Evolutionary conservation across 1,140 invertebrate species (phyloP).

Genomic region (Drosophila albomicans): DNA sequence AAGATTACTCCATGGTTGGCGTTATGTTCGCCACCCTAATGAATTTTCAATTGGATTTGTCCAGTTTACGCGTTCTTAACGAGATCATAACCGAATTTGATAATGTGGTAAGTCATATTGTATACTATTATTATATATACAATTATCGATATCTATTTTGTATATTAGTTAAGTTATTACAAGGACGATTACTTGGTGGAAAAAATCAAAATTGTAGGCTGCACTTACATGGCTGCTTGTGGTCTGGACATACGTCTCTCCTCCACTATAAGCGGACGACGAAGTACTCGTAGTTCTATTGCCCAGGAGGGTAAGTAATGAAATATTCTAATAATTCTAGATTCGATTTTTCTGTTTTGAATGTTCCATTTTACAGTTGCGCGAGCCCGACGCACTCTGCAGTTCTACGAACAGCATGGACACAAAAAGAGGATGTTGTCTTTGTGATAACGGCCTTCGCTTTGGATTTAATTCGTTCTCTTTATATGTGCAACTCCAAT

Average conservation of each 20-base stretch:
- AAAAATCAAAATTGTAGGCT: conserved; percentile 97
- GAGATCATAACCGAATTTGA: conserved; percentile 96
- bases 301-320: conserved; percentile 14
- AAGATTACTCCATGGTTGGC: conserved; percentile 92
- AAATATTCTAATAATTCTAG: background rate
- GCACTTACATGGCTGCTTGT: conserved; percentile 97
- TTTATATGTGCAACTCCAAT: conserved; percentile 34
- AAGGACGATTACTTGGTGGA: conserved; percentile 85
- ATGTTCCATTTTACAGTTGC: background rate
- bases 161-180: conserved; percentile 31
- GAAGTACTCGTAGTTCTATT: background rate
- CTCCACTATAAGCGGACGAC: background rate
- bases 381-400: background rate
- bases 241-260: conserved; percentile 88
- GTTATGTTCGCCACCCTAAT: conserved; percentile 97
- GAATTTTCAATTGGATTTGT: conserved; percentile 88
- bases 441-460: conserved; percentile 61
- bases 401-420: no score
- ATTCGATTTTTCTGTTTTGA: background rate
- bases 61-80: conserved; percentile 92
- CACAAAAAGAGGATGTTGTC: conserved; percentile 42
- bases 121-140: background rate
- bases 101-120: conserved; percentile 76
- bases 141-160: background rate
- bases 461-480: conserved; percentile 58